Percentiles rank a stretch among this genome's conserved stretches.
phyloP scores from a whole-genome alignment of 2,113 vertebrate genomes.

The Damaliscus lunatus region DNA sequence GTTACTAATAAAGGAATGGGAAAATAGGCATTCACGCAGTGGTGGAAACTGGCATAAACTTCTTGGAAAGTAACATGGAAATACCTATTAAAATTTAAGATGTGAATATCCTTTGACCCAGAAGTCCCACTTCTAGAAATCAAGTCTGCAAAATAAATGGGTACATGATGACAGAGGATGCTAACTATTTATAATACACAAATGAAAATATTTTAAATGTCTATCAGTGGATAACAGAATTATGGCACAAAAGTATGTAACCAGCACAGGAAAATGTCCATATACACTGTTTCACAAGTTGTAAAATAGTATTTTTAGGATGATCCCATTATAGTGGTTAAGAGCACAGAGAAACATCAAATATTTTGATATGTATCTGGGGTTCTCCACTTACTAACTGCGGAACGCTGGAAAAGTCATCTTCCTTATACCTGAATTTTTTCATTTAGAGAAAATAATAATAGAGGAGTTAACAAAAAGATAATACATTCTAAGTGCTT shows the following conservation, averaged over 20 bases:
- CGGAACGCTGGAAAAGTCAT: background rate
- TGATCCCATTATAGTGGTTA: background rate
- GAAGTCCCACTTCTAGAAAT: background rate
- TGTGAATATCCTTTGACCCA: background rate
- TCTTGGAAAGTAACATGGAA: background rate
- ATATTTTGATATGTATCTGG: background rate
- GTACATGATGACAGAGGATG: background rate
- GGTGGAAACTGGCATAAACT: background rate
- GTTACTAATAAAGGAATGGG: background rate
- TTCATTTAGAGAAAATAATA: background rate
- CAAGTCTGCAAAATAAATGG: background rate
- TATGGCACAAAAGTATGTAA: background rate
- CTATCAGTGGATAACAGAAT: background rate
- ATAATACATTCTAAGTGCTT: background rate
- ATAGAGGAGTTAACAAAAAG: background rate
- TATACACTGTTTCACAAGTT: background rate
- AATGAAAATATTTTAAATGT: background rate
- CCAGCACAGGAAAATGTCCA: background rate
- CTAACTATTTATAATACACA: background rate
- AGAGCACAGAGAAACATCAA: background rate
- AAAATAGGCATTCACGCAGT: background rate
- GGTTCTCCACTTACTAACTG: background rate
- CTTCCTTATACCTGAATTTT: background rate
- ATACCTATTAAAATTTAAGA: background rate
- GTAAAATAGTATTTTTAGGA: background rate